phyloP scores from a whole-genome alignment of 2,888 invertebrate genomes.

The Herminia tarsipennalis region DNA sequence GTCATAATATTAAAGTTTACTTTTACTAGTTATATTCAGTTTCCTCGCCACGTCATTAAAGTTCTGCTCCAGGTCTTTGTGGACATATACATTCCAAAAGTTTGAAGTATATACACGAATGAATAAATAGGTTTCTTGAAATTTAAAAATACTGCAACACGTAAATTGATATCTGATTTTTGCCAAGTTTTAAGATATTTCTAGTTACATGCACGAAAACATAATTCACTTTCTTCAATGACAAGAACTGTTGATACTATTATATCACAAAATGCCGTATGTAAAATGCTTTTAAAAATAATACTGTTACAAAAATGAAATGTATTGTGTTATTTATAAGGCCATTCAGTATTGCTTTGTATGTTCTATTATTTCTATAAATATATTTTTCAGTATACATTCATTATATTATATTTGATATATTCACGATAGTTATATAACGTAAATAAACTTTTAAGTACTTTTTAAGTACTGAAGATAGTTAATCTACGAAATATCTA shows the following conservation, averaged over 20 bases:
- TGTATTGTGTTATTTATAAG: constrained; percentile 63
- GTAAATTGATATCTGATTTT: too few relatives aligned
- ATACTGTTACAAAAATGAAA: constrained; percentile 63
- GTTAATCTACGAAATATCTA: constrained; percentile 58
- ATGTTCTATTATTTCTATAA: constrained; percentile 38
- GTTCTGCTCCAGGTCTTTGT: too few relatives aligned
- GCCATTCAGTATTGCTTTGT: constrained; percentile 73
- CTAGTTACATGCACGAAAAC: background rate
- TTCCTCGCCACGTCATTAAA: too few relatives aligned
- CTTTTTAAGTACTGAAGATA: constrained; percentile 73
- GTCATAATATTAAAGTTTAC: too few relatives aligned
- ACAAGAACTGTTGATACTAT: constrained; percentile 7
- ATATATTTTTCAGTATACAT: constrained; percentile 35
- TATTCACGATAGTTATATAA: constrained; percentile 37
- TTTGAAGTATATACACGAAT: too few relatives aligned
- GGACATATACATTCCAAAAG: too few relatives aligned
- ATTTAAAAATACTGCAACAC: too few relatives aligned
- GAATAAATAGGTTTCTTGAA: too few relatives aligned
- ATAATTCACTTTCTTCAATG: background rate
- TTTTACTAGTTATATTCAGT: too few relatives aligned
- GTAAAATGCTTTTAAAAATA: constrained; percentile 64
- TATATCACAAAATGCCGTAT: constrained; percentile 64
- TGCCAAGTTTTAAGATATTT: background rate
- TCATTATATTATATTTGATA: constrained; percentile 33
- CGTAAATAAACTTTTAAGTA: constrained; percentile 58